A percentile compares a stretch with the other conserved stretches of the same genome.
Evolutionary conservation across 1,140 invertebrate species (phyloP).

Genomic region (Drosophila pachea): DNA sequence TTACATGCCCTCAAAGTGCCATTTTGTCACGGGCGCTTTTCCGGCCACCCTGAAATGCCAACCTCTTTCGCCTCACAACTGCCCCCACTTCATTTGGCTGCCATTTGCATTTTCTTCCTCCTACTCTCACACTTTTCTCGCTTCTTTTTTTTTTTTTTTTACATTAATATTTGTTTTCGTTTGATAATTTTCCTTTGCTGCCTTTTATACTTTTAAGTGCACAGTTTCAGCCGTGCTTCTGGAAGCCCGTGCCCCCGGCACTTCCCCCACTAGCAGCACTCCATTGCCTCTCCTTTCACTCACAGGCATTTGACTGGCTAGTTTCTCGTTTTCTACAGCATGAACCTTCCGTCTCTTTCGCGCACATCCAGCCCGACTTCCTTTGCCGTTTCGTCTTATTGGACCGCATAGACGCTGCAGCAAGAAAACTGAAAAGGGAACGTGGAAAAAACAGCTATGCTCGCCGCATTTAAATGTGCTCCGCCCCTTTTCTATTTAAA

Average conservation of each 20-base stretch:
- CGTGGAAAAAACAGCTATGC: conserved; percentile 25
- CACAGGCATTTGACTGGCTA: conserved; percentile 12
- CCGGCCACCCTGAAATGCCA: conserved; percentile 14
- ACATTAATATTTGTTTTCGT: conserved; percentile 78
- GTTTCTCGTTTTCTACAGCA: conserved; percentile 36
- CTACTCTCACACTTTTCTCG: not conserved
- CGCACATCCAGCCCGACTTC: conserved; percentile 26
- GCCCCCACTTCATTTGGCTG: conserved; percentile 36
- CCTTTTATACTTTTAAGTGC: conserved; percentile 76
- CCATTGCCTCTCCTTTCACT: not conserved
- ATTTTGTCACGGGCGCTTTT: conserved; percentile 65
- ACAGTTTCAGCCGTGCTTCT: conserved; percentile 44
- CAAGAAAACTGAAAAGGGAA: conserved; percentile 37
- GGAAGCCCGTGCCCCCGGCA: not conserved
- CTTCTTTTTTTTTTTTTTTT: conserved; percentile 29
- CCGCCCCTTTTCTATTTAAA: conserved; percentile 76
- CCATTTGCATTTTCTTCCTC: conserved; percentile 57
- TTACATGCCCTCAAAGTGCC: conserved; percentile 76
- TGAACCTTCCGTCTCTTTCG: conserved; percentile 33
- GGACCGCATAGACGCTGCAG: conserved; percentile 52
- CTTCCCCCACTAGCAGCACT: not conserved
- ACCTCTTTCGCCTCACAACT: not conserved
- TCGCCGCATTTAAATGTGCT: conserved; percentile 72
- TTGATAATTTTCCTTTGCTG: conserved; percentile 77
- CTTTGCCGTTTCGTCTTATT: conserved; percentile 65